Evolutionary conservation across 2,113 vertebrate species (phyloP), one percentile per base, ranked within the genome.

Genomic region (Toxotes jaculatrix): DNA sequence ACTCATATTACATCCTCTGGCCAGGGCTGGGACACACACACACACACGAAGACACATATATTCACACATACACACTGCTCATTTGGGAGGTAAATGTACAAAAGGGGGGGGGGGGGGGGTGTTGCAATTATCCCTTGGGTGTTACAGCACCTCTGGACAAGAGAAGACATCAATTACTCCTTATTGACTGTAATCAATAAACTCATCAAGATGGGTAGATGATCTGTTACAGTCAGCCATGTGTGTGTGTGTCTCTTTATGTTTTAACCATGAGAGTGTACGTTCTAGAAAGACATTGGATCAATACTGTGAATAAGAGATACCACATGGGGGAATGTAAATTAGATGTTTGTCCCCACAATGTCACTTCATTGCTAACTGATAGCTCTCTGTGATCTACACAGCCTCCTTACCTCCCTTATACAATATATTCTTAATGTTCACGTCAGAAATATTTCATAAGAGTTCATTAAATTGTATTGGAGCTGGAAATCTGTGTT

Each of bases 101-200:
- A 74, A 86, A 51, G 19, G 7, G 17, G 23, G 45, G 27, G 7
- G 17, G 23, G 45, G 23, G 45, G 27, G 7, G 17, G 23, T 40
- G 6, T 60, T 11, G 34, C 36, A 27, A 16, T 40, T 42, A 19
- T 82, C 74, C 66, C 34, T 0, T 49, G 69, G 74, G 60, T 83
- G 23, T 88, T 74, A 42, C 57, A 77, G 60, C 74, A 66, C 55
- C 17, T 40, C 61, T 53, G 43, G 81, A 78, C 76, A 77, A 45
- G 62, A 88, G 45, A 47, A 7, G 56, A 82, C 75, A 85, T 64
- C 38, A 75, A 51, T 89, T 79, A 74, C 14, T 68, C 32, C 45
- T 71, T 80, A 74, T 43, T 85, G 65, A 87, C 56, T 90, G 85
- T 83, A 88, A 85, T 92, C 76, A 89, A 90, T 85, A 82, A 84